phyloP scores from a whole-genome alignment of 2,797 vertebrate species.

The Rhinoraja longicauda region DNA sequence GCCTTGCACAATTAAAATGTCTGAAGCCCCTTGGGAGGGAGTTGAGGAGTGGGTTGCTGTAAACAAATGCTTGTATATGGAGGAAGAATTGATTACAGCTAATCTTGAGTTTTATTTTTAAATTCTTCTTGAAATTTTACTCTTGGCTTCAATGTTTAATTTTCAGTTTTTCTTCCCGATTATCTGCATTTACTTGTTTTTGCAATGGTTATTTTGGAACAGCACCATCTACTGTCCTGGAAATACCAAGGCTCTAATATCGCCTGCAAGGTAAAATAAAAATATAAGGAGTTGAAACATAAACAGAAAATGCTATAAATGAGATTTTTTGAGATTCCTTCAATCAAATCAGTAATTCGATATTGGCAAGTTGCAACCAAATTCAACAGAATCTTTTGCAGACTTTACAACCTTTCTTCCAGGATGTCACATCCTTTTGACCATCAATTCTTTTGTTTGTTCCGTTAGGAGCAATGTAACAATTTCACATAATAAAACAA shows the following conservation, averaged over 20 bases:
- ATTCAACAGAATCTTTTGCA: not conserved
- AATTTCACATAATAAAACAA: no score
- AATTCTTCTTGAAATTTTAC: not conserved
- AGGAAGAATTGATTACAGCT: not conserved
- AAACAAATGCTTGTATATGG: no score
- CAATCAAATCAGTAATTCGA: no score
- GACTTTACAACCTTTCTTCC: not conserved
- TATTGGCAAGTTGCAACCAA: no score
- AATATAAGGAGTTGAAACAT: not conserved
- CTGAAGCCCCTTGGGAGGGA: no score
- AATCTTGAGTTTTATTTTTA: not conserved
- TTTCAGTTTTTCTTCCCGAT: not conserved
- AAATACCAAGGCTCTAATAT: not conserved
- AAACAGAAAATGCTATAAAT: not conserved
- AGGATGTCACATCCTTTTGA: not conserved
- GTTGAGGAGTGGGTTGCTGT: no score
- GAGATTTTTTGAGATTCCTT: not conserved
- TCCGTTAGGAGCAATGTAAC: no score
- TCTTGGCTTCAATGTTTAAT: not conserved
- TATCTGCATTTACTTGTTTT: not conserved
- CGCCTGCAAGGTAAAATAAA: not conserved
- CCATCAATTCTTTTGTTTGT: no score
- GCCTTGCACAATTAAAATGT: no score
- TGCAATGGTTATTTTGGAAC: not conserved
- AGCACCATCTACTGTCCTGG: not conserved